Base-by-base conservation (phyloP, 2,797 vertebrate genomes). In the Spea hammondii region DNA sequence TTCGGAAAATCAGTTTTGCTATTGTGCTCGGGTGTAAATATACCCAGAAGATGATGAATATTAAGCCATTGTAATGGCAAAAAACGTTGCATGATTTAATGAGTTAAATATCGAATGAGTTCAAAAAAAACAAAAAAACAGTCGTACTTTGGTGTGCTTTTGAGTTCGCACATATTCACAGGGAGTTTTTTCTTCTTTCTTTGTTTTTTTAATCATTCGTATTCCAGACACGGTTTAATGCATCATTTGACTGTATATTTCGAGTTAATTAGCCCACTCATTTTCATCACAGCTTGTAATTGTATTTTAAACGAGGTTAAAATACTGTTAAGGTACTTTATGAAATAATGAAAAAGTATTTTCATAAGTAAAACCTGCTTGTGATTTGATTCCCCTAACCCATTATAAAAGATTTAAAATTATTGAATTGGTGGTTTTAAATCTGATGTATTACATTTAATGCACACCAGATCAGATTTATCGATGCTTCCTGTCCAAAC, bases 381-480 rank as follows among this genome's bases (percentile, higher is more conserved):
- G 77, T 74, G 73, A 53, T 70, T 64, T 78, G 50, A 80, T 83
- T 79, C 76, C 80, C 83, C 85, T 84, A 77, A 85, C 69, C 66
- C 77, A 84, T 72, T 70, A 50, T 14, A 83, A 84, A 83, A 50
- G 8, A 77, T 82, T 7, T 11, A 53, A 53, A 53, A 76, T 81
- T 68, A 78, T 83, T 74, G 77, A 65, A 79, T 62, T 66, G 48
- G 72, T 54, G 65, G 7, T 84, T 79, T 83, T 79, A 64, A 13
- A 74, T 82, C 72, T 79, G 83, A 72, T 79, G 77, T 57, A 72
- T 69, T 70, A 86, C 64, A 84, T 84, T 83, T 77, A 83, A 67
- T 85, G 75, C 78, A 79, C 71, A 87, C 44, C 75, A 77, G 65
- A 64, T 86, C 67, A 64, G 76, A 84, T 76, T 44, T 13, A 78